Evolutionary conservation across 2,888 invertebrate genomes (phyloP).

Genomic region (Meta bourneti): DNA sequence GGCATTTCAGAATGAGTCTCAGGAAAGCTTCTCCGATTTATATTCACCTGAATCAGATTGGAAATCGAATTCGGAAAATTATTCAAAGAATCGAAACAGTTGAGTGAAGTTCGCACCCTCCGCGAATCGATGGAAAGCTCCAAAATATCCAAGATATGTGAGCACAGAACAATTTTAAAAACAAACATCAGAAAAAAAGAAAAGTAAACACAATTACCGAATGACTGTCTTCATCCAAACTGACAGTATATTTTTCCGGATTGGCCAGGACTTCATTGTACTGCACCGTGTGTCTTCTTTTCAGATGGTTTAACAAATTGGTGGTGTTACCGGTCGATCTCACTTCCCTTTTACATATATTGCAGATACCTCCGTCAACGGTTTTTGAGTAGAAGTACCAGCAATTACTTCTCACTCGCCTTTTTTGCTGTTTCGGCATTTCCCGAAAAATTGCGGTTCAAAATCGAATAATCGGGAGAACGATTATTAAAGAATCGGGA

Average conservation of each 20-base stretch:
- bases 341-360: slow-evolving; percentile 13
- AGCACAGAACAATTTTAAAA: no score
- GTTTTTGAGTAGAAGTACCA: slow-evolving; percentile 33
- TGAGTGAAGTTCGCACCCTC: background rate
- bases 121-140: no score
- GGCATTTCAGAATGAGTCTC: no score
- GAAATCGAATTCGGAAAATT: background rate
- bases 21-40: background rate
- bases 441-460: background rate
- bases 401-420: slow-evolving; percentile 9
- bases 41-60: background rate
- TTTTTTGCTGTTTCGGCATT: background rate
- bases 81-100: background rate
- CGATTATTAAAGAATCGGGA: background rate
- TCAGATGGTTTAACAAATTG: slow-evolving; percentile 35
- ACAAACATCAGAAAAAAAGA: no score
- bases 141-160: no score
- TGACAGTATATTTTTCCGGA: no score
- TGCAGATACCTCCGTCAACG: slow-evolving; percentile 8
- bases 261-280: background rate
- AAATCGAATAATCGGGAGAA: background rate
- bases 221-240: no score
- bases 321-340: slow-evolving; percentile 27
- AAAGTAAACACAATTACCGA: no score
- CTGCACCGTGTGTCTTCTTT: slow-evolving; percentile 13